Evolutionary conservation across 2,797 vertebrate genomes (phyloP), one percentile per base, ranked within the genome.

Genomic region (Danio aesculapii): DNA sequence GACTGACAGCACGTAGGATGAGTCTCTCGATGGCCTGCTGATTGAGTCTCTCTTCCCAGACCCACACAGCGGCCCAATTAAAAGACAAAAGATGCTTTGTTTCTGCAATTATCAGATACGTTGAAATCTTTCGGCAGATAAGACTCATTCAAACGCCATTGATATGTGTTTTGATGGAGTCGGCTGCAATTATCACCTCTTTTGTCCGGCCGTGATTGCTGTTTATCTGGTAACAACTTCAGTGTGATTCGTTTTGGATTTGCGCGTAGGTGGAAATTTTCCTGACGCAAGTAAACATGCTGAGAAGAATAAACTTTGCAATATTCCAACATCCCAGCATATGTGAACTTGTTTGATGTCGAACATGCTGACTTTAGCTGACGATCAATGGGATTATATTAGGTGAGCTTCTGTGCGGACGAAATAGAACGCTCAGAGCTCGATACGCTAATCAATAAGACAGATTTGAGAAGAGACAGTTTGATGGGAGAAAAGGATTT

Each of bases 21-120:
- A 47, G 13, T 83, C 75, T 44, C 62, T 52, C 10, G 8, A 21
- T 59, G 14, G 43, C 30, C 62, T 47, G 30, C 63, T 75, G 75
- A 73, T 63, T 70, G 44, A 77, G 63, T 58, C 59, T 17, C 67
- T 68, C 14, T 69, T 52, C 17, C 21, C 14, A 43, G 13, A 14
- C 57, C 50, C 16, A 50, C 72, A 55, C 46, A 6, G 44, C 9
- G 50, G 55, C 47, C 72, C 66, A 77, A 75, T 75, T 78, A 61
- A 78, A 77, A 71, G 39, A 70, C 19, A 78, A 19, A 46, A 58
- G 55, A 53, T 9, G 46, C 76, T 70, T 71, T 85, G 77, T 52
- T 76, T 69, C 61, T 58, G 62, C 74, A 83, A 75, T 78, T 75
- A 81, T 77, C 78, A 75, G 75, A 75, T 81, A 59, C 73, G 79